Evolutionary conservation across 2,888 invertebrate genomes (phyloP).

Genomic region (Conistra vaccinii): DNA sequence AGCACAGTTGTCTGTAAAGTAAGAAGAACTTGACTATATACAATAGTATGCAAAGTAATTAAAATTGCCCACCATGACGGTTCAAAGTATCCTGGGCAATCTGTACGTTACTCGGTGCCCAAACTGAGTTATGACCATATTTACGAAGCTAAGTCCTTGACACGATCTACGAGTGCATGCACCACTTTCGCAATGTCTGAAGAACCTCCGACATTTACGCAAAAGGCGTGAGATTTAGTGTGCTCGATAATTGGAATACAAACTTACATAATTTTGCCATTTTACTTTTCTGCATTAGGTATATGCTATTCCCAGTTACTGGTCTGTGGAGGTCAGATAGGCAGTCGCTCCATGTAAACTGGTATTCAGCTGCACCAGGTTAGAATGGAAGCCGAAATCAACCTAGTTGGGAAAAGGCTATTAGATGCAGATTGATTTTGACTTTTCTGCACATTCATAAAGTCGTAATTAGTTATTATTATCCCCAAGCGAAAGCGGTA

Average conservation of each 20-base stretch:
- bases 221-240: constrained; percentile 35
- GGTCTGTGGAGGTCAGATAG: no score
- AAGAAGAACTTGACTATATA: not conserved
- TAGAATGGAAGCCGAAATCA: no score
- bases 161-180: constrained; percentile 26
- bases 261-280: not conserved
- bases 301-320: no score
- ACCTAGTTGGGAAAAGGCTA: no score
- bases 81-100: not conserved
- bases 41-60: not conserved
- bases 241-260: constrained; percentile 29
- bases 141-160: constrained; percentile 40
- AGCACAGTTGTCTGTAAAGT: not conserved
- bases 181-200: constrained; percentile 35
- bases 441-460: not conserved
- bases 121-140: constrained; percentile 21
- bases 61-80: no score
- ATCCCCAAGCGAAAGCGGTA: no score
- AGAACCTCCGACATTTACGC: constrained; percentile 37
- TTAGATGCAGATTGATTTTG: no score
- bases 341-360: no score
- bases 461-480: no score
- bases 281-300: not conserved
- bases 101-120: not conserved
- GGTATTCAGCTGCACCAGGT: no score